Evolutionary conservation across 2,113 vertebrate genomes (phyloP).

Genomic region (Erythrocercus mccallii): DNA sequence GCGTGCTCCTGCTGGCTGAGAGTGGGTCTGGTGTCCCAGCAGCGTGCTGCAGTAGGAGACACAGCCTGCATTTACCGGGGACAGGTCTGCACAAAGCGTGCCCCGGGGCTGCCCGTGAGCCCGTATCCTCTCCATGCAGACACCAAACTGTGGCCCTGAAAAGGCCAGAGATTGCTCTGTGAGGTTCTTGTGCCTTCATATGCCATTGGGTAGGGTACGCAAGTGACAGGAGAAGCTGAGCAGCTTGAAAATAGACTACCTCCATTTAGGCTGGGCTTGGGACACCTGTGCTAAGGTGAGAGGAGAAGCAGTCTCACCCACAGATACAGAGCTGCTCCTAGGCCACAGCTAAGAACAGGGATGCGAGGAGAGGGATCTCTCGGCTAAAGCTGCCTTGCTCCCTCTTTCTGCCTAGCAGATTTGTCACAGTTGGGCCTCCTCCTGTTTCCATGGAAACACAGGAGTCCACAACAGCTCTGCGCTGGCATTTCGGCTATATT

Average conservation of each 20-base stretch:
- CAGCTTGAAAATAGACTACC: not conserved
- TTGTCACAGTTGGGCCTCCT: conserved; percentile 61
- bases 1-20: not conserved
- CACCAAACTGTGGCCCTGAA: not conserved
- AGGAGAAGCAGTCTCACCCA: not conserved
- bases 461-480: conserved; percentile 59
- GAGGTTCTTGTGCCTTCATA: not conserved
- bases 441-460: conserved; percentile 61
- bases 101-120: not conserved
- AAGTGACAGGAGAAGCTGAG: not conserved
- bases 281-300: not conserved
- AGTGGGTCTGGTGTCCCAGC: not conserved
- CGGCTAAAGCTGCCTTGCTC: not conserved
- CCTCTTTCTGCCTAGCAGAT: conserved; percentile 38
- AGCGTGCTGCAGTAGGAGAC: not conserved
- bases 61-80: fast-evolving
- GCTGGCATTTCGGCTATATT: conserved; percentile 6
- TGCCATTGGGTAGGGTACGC: fast-evolving
- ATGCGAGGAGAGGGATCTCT: not conserved
- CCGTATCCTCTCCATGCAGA: fast-evolving
- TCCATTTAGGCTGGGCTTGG: not conserved
- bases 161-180: not conserved
- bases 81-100: not conserved
- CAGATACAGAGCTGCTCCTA: not conserved
- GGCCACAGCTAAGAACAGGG: not conserved